A percentile compares a stretch with the other conserved stretches of the same genome.
Conservation (phyloP, 2,797 vertebrate genomes). For the Carduelis carduelis region DNA sequence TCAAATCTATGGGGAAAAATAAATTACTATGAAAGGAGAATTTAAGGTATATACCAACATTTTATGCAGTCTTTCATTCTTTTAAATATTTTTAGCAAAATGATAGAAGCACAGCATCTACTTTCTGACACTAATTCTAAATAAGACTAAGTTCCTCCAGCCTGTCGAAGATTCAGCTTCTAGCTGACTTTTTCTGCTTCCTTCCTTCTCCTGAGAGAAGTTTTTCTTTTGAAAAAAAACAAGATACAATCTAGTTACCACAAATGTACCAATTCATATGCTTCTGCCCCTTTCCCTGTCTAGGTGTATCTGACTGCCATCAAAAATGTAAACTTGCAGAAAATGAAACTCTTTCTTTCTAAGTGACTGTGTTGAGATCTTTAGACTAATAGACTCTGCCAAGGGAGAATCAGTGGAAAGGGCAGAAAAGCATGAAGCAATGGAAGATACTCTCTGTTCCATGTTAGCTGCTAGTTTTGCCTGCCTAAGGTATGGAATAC, state of each 20-base stretch:
- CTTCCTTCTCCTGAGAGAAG: background rate
- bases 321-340: background rate
- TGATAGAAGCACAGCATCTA: background rate
- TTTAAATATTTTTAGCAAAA: background rate
- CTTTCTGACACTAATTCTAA: background rate
- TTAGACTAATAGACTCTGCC: background rate
- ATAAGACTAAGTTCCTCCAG: background rate
- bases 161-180: background rate
- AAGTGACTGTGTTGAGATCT: background rate
- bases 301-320: background rate
- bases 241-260: background rate
- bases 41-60: background rate
- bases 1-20: background rate
- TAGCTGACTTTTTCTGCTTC: background rate
- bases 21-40: background rate
- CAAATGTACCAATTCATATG: background rate
- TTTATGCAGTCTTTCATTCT: background rate
- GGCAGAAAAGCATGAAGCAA: background rate
- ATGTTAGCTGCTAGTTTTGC: background rate
- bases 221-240: background rate
- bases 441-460: background rate
- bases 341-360: background rate
- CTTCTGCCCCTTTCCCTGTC: background rate
- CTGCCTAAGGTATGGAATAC: background rate
- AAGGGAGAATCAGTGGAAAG: background rate